Conservation (phyloP, 2,113 vertebrate species). For the Siphamia tubifer region DNA sequence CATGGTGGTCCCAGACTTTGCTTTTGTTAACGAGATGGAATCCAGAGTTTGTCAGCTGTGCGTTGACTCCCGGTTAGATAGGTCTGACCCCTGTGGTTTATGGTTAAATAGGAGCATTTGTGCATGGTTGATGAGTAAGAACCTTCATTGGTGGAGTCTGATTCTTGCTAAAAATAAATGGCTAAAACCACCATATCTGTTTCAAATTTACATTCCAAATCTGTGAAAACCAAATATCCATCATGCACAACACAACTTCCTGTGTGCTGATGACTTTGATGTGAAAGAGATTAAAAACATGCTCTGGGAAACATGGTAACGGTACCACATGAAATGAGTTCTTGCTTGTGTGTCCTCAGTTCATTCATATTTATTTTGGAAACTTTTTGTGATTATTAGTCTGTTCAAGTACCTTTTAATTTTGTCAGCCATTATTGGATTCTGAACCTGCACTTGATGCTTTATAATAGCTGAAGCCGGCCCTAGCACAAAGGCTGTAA, state of each 20-base stretch:
- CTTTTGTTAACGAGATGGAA: constrained; percentile 60
- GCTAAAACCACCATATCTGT: neutral
- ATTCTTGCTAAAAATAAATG: neutral
- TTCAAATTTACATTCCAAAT: constrained; percentile 22
- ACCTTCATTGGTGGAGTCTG: neutral
- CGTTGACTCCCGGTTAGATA: constrained; percentile 29
- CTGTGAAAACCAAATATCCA: constrained; percentile 7
- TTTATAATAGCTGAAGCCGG: constrained; percentile 33
- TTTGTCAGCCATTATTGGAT: constrained; percentile 37
- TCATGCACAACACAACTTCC: constrained; percentile 1
- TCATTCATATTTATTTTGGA: constrained; percentile 14
- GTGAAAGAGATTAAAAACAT: constrained; percentile 35
- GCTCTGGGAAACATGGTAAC: constrained; percentile 12
- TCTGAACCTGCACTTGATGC: constrained; percentile 43
- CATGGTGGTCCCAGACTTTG: constrained; percentile 35
- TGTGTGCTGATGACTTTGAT: constrained; percentile 41
- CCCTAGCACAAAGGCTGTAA: constrained; percentile 16
- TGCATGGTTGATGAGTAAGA: constrained; percentile 38
- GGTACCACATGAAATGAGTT: constrained; percentile 32
- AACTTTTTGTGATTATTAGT: constrained; percentile 40
- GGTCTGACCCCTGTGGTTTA: constrained; percentile 43
- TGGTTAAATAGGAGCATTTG: constrained; percentile 12
- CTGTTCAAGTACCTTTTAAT: constrained; percentile 30
- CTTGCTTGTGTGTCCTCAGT: constrained; percentile 6
- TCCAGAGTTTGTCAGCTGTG: constrained; percentile 26